Conservation (phyloP, 1,140 invertebrate genomes). For the Bradynema listronoti region DNA sequence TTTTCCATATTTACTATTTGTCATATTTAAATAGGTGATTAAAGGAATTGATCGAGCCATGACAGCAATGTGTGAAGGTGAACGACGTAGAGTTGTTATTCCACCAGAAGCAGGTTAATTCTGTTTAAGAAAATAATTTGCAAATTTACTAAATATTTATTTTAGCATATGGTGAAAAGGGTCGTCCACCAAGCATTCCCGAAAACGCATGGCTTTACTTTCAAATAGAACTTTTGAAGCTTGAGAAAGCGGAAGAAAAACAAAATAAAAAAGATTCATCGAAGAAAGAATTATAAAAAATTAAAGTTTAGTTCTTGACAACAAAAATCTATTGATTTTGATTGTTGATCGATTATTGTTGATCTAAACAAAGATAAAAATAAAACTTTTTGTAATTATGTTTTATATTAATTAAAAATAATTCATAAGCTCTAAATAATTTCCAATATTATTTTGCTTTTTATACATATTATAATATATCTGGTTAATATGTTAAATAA, state of each 20-base stretch:
- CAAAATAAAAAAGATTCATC: slow-evolving; percentile 1
- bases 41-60: slow-evolving; percentile 55
- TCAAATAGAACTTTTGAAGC: slow-evolving; percentile 50
- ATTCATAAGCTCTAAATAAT: too few relatives aligned
- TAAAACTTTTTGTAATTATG: too few relatives aligned
- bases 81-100: slow-evolving; percentile 61
- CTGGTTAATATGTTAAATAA: too few relatives aligned
- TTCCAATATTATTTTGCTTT: too few relatives aligned
- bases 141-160: background rate
- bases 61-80: slow-evolving; percentile 62
- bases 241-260: too few relatives aligned
- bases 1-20: slow-evolving; percentile 44
- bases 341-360: too few relatives aligned
- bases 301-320: too few relatives aligned
- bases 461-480: too few relatives aligned
- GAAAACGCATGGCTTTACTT: slow-evolving; percentile 54
- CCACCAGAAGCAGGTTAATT: slow-evolving; percentile 59
- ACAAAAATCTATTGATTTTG: too few relatives aligned
- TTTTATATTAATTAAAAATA: too few relatives aligned
- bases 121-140: slow-evolving; percentile 17
- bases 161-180: slow-evolving; percentile 59
- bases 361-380: too few relatives aligned
- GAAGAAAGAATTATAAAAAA: slow-evolving; percentile 31
- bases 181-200: slow-evolving; percentile 61
- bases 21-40: slow-evolving; percentile 43